Percentiles rank a stretch among this genome's conserved stretches.
These are phyloP conservation scores for Scartelaos histophorus DNA, from an alignment of 2,113 vertebrate genomes.

Conservation along the genomic window DNA sequence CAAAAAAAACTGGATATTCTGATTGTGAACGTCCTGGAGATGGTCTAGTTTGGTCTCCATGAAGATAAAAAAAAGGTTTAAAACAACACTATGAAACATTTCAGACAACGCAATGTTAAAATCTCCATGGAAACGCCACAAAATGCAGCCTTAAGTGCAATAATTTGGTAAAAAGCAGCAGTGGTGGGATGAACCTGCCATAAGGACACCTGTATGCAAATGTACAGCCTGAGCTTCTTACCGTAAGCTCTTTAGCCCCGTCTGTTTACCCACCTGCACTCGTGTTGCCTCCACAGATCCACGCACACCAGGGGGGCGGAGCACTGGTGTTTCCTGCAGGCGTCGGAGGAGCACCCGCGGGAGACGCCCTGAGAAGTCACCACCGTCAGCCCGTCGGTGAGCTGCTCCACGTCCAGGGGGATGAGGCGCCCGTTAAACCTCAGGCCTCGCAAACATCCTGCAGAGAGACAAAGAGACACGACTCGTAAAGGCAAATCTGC, in stretches of 20 bases:
- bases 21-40: too few relatives aligned
- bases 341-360: slow-evolving; percentile 82
- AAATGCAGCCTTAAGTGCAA: too few relatives aligned
- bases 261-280: slow-evolving; percentile 82
- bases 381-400: slow-evolving; percentile 76
- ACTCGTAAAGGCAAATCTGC: slow-evolving; percentile 13
- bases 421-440: slow-evolving; percentile 81
- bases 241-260: slow-evolving; percentile 11
- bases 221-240: slow-evolving; percentile 19
- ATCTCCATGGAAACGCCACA: too few relatives aligned
- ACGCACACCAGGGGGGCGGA: slow-evolving; percentile 81
- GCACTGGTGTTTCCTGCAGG: slow-evolving; percentile 84
- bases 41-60: too few relatives aligned
- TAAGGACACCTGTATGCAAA: not conserved
- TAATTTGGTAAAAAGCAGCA: slow-evolving; percentile 18
- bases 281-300: slow-evolving; percentile 87
- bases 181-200: not conserved
- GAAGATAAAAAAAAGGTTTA: too few relatives aligned
- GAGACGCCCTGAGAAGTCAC: slow-evolving; percentile 80
- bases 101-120: too few relatives aligned
- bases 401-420: slow-evolving; percentile 73
- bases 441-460: slow-evolving; percentile 87
- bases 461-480: slow-evolving; percentile 14
- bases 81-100: too few relatives aligned
- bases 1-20: too few relatives aligned